Evolutionary conservation across 2,113 vertebrate species (phyloP), one percentile per base, ranked within the genome.

Genomic region (Labrus mixtus): DNA sequence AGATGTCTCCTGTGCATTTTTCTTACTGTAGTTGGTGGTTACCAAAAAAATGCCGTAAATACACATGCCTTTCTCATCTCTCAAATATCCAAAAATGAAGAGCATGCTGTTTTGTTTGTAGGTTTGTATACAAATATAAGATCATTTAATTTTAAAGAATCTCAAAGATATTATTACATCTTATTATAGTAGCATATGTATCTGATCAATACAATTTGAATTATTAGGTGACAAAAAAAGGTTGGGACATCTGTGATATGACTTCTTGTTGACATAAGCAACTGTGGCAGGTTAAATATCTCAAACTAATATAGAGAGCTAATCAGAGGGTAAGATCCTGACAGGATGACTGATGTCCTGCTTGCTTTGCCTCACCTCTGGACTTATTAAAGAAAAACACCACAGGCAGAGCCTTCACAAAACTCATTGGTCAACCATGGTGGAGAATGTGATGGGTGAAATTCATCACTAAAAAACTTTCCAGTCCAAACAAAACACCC

Each of bases 371-470:
- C 73, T 89, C 89, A 91, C 90, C 89, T 92, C 89, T 89, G 83
- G 87, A 91, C 88, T 88, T 93, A 93, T 93, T 91, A 91, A 92
- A 93, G 87, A 86, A 89, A 90, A 93, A 92, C 90, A 91, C 88
- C 85, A 89, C 77, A 60, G 89, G 86, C 86, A 62, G 67, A 22
- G 65, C 71, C 77, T 67, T 76, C 79, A 72, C 79, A 83, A 66
- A 82, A 84, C 69, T 79, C 89, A 90, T 87, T 89, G 89, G 89
- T 90, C 86, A 90, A 82, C 84, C 82, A 73, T 71, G 63, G 45
- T 43, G 82, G 74, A 73, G 74, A 72, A 74, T 64, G 77, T 87
- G 87, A 90, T 85, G 80, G 88, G 84, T 82, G 84, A 88, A 90
- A 91, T 92, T 88, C 79, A 91, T 93, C 89, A 89, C 82, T 55